phyloP scores from a whole-genome alignment of 2,113 vertebrate genomes.

The Elanus axillaris region DNA sequence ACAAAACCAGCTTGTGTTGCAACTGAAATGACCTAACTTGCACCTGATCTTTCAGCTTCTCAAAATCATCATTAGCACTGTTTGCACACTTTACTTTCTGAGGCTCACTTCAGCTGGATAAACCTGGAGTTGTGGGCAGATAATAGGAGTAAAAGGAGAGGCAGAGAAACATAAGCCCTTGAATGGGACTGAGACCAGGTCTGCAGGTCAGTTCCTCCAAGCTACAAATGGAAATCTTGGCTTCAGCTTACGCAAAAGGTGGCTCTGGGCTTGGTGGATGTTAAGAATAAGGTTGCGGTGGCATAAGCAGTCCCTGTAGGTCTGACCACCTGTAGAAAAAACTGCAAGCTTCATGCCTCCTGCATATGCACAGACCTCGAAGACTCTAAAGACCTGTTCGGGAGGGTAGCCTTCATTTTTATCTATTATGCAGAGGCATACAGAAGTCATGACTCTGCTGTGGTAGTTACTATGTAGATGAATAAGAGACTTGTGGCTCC shows the following conservation, averaged over 20 bases:
- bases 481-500: background rate
- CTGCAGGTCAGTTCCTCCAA: background rate
- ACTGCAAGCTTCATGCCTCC: background rate
- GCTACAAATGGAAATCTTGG: background rate
- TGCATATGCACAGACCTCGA: fast-evolving
- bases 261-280: background rate
- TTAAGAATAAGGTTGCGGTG: background rate
- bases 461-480: background rate
- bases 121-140: background rate
- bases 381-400: background rate
- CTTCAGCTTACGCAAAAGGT: background rate
- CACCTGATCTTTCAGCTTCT: background rate
- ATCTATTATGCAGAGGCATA: background rate
- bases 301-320: background rate
- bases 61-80: background rate
- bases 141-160: background rate
- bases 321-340: background rate
- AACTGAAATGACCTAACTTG: background rate
- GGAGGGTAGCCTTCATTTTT: background rate
- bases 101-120: background rate
- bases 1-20: background rate
- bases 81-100: background rate
- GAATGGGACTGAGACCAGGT: background rate
- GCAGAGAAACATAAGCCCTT: background rate
- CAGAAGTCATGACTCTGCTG: background rate